Evolutionary conservation across 2,113 vertebrate species (phyloP).

Genomic region (Hippoglossus stenolepis): DNA sequence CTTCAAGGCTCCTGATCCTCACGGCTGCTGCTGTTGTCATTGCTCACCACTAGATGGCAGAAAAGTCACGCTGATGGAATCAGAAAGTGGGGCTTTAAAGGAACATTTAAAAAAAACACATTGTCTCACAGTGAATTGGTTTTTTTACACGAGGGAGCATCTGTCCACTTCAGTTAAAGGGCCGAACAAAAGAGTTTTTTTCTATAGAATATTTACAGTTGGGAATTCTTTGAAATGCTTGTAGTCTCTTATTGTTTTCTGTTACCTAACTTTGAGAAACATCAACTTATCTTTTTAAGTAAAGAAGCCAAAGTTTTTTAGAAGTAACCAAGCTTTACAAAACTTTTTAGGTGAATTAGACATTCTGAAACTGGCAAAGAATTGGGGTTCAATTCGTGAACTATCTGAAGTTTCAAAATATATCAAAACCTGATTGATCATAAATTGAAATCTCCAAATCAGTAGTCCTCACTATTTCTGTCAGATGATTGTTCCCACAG

Average conservation of each 20-base stretch:
- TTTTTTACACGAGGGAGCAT: background rate
- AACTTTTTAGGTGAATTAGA: background rate
- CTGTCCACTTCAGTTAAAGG: background rate
- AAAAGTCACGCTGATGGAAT: constrained; percentile 33
- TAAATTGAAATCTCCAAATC: background rate
- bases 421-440: background rate
- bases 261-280: too few relatives aligned
- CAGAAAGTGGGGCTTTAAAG: background rate
- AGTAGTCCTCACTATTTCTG: background rate
- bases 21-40: constrained; percentile 38
- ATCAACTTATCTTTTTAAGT: too few relatives aligned
- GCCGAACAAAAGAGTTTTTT: background rate
- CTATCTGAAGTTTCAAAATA: too few relatives aligned
- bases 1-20: too few relatives aligned
- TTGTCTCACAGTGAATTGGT: background rate
- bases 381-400: background rate
- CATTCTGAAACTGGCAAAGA: background rate
- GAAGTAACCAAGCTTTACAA: background rate
- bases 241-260: too few relatives aligned
- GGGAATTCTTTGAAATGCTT: background rate
- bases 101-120: background rate
- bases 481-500: background rate
- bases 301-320: too few relatives aligned
- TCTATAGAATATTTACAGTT: background rate
- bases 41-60: constrained; percentile 53